A percentile compares a stretch with the other conserved stretches of the same genome.
These are phyloP conservation scores for Alsophila aescularia DNA, from an alignment of 2,888 invertebrate genomes.

Conservation along the genomic window DNA sequence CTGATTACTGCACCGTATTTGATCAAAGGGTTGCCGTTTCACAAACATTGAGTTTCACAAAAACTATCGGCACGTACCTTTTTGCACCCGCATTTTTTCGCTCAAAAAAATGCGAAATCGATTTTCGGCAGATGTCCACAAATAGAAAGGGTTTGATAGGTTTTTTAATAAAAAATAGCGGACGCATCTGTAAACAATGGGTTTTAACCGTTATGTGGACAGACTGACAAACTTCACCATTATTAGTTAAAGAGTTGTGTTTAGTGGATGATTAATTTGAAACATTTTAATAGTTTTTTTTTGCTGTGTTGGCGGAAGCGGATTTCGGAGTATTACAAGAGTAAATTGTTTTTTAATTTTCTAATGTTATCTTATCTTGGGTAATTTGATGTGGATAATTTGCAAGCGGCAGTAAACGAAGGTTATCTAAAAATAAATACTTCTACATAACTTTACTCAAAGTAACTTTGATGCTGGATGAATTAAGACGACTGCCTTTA, in stretches of 20 bases:
- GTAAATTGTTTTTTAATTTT: slow-evolving; percentile 15
- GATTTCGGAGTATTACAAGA: slow-evolving; percentile 6
- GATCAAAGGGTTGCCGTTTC: slow-evolving; percentile 79
- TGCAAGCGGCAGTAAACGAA: not conserved
- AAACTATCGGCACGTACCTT: slow-evolving; percentile 66
- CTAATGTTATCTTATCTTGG: slow-evolving; percentile 2
- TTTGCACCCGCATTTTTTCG: slow-evolving; percentile 77
- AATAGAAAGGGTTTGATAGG: slow-evolving; percentile 80
- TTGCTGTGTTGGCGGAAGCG: slow-evolving; percentile 13
- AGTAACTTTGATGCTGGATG: too few relatives aligned
- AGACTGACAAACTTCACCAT: slow-evolving; percentile 72
- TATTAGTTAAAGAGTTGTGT: slow-evolving; percentile 65
- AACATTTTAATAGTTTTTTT: slow-evolving; percentile 19
- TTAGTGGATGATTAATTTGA: slow-evolving; percentile 27
- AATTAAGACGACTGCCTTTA: too few relatives aligned
- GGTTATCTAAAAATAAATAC: too few relatives aligned
- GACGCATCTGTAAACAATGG: slow-evolving; percentile 76
- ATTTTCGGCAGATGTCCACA: slow-evolving; percentile 82
- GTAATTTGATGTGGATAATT: not conserved
- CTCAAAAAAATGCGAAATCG: slow-evolving; percentile 79
- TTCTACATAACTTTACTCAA: too few relatives aligned
- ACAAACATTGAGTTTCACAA: slow-evolving; percentile 67
- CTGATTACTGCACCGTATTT: slow-evolving; percentile 77
- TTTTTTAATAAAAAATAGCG: slow-evolving; percentile 65
- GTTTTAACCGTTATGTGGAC: slow-evolving; percentile 69